Evolutionary conservation across 1,140 invertebrate genomes (phyloP), one percentile per base, ranked within the genome.

Genomic region (Polypedilum vanderplanki): DNA sequence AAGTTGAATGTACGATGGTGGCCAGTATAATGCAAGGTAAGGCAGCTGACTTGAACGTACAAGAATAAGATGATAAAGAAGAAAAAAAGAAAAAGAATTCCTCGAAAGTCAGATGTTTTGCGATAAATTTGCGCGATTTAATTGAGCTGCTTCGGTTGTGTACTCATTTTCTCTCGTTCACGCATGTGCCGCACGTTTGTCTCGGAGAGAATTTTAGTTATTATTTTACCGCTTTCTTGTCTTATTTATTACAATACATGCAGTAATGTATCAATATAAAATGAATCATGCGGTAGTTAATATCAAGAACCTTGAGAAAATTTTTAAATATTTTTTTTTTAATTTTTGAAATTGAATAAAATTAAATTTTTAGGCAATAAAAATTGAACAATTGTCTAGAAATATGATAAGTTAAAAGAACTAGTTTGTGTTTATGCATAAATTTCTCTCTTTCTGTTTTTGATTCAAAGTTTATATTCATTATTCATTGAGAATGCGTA

Each of bases 1-100:
- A 57, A 57, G 46, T 57, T 57, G 46, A 57, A 57, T 57, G 46
- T 57, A 57, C 46, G 46, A 33, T 33, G 24, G 24, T 33, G 24
- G 24, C 24, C 46, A 57, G 46, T 57, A 57, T n/a, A n/a, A 57
- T 57, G 46, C 46, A 57, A 57, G 46, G 46, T 57, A n/a, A n/a
- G n/a, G n/a, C n/a, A n/a, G n/a, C n/a, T n/a, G n/a, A n/a, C 46
- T 15, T 3, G n/a, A 12, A 12, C 10, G 5, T 33, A 33, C 5
- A 33, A 33, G 24, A 33, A 33, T 5, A 33, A 33, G 24, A 33
- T 33, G n/a, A n/a, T n/a, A 5, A 33, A 33, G 5, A 33, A 33
- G 46, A 12, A 57, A n/a, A 57, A 57, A n/a, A n/a, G n/a, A n/a
- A n/a, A n/a, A n/a, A 57, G 46, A 57, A 57, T 57, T 57, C 0